Base-by-base conservation (phyloP, 2,888 invertebrate species). In the Pediacus dermestoides region DNA sequence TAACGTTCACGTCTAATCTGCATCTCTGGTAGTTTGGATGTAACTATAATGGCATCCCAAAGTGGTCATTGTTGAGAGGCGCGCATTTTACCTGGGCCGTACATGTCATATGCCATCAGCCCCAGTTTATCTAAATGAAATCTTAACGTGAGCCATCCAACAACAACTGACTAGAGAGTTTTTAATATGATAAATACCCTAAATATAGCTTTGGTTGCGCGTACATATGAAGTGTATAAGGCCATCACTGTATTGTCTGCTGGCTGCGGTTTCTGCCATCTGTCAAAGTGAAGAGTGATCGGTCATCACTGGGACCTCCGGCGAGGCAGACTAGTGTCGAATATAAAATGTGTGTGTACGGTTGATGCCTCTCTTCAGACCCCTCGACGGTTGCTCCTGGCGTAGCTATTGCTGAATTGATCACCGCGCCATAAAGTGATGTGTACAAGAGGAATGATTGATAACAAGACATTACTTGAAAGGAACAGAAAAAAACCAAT, bases 221-320 rank as follows among this genome's bases (percentile, higher is more conserved):
- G 58, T 60, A 61, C 61, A 61, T 61, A 61, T 55, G 63, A 56
- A 18, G 18, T 23, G 9, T 23, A n/a, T 23, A 23, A n/a, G 23
- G 23, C 10, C 10, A n/a, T 28, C 4, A 4, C 42, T 35, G 50
- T 52, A 64, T 67, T 67, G 64, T 64, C 61, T 61, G 61, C 52
- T 57, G 52, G 50, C 59, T 55, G 54, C 50, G 57, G 60, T 61
- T 61, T 62, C 62, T 61, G 65, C 63, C 63, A 66, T 67, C 62
- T 67, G 66, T 67, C 67, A 66, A 58, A 57, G 64, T 64, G 64
- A 65, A 63, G 64, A 66, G 66, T 61, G 64, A 67, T 67, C 65
- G 66, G 64, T 67, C 66, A 66, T 64, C 61, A 53, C 52, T 37
- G 46, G 49, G 63, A 65, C 64, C 64, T 63, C 64, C 64, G 60